Base-by-base conservation (phyloP, 2,888 invertebrate species). In the Rhagophthalmus giganteus region DNA sequence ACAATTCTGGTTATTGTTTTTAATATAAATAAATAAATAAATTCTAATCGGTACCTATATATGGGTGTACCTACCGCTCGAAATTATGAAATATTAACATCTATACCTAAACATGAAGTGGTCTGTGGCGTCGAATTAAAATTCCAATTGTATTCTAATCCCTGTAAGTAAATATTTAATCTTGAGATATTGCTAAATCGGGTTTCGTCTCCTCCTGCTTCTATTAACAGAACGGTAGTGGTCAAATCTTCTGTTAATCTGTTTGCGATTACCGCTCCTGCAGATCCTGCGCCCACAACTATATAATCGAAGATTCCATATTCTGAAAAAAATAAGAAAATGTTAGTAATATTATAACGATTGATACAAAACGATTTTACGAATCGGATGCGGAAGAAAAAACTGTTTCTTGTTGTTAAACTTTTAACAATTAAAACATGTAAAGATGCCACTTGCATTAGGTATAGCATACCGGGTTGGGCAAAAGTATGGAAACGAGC, bases 241-340 rank as follows among this genome's bases (percentile, higher is more conserved):
- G 81, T 78, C 0, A 81, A 79, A 20, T 84, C 80, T 63, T 86
- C 86, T 0, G 84, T 81, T 3, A 86, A 76, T 30, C 86, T 71
- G 11, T 81, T 80, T 0, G 85, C 85, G 1, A 84, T 80, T 45
- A 83, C 84, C 0, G 84, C 80, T 0, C 85, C 85, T 0, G 81
- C 82, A 0, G 83, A 82, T 0, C 85, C 85, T 0, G 83, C 84
- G 0, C 85, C 85, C 27, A 85, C 79, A 38, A 86, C 82, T 55
- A 86, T 81, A 73, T 85, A 85, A 72, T 86, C 85, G 67, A 85
- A 86, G 61, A 13, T 44, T 14, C 50, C 50, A 33, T 28, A 34
- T 13, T 15, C 48, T 49, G 12, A 16, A 26, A 27, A 13, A n/a
- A 5, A 10, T n/a, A n/a, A n/a, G n/a, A n/a, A n/a, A n/a, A n/a